Evolutionary conservation across 37 sponge, comb jelly and placozoan genomes (phyloP), one percentile per base, ranked within the genome.

Genomic region (Mnemiopsis leidyi): DNA sequence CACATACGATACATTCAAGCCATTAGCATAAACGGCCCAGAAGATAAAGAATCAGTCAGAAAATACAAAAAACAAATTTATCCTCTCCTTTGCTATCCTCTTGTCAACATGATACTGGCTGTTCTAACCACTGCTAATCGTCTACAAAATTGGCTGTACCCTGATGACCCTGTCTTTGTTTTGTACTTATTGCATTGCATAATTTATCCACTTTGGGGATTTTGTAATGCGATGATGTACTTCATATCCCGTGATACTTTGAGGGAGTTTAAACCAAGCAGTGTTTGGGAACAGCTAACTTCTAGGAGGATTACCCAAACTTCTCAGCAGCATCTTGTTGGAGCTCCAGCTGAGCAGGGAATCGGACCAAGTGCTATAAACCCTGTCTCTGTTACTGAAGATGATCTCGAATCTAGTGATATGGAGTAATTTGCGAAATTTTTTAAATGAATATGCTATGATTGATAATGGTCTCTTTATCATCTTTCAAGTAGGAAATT

Each of bases 151-250:
- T 9, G 3, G 90, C 23, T 85, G 24, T 39, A 38, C 30, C 39
- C 39, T 9, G 40, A 40, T 1, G 16, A 85, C 26, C 90, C 90
- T 23, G 39, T 85, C 23, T 85, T 32, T 37, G 24, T 16, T 0
- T 37, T 85, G 90, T 85, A 36, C 61, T n/a, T 85, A 3, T 7
- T 85, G 38, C 90, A 85, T 25, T 85, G 38, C 25, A 39, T 39
- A 18, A 26, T 85, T 5, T 85, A 85, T 25, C 90, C 90, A 5
- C 39, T 85, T 39, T 85, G 90, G 90, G 90, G 90, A 0, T 85
- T 85, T 37, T 18, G 23, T 29, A 85, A 85, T 40, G 35, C 35
- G 28, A 40, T 40, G 61, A 40, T 85, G 61, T 85, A 85, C 90
- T 85, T 85, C 29, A 24, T 85, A 18, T 39, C 3, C 24, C 38